Conservation (phyloP, 2,888 invertebrate species). For the Aporophyla lueneburgensis region DNA sequence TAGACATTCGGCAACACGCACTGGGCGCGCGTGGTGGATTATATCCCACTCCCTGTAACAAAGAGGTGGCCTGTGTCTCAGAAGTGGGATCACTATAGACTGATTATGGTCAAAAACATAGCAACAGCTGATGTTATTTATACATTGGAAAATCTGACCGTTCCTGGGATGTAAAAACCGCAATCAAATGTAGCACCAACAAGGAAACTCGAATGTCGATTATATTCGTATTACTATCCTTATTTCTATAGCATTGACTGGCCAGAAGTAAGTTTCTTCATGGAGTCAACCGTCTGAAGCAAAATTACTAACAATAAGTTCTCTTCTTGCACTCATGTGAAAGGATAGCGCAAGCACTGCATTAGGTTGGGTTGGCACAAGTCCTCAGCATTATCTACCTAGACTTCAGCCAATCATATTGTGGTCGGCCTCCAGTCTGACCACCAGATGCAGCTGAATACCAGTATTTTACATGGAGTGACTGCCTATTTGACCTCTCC, state of each 20-base stretch:
- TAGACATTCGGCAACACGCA: no score
- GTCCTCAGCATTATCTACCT: neutral
- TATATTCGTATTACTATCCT: neutral
- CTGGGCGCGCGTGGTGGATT: no score
- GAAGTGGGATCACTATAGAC: no score
- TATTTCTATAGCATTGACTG: neutral
- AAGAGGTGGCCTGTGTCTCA: no score
- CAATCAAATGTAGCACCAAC: constrained; percentile 10
- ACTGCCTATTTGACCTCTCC: neutral
- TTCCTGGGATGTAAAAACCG: constrained; percentile 8
- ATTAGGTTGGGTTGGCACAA: neutral
- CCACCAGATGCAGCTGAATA: no score
- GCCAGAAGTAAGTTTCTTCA: neutral
- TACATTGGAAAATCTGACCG: neutral
- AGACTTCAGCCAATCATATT: neutral
- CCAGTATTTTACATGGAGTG: neutral
- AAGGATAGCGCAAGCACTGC: neutral
- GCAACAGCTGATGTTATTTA: neutral
- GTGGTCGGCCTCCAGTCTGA: neutral
- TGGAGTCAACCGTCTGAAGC: neutral
- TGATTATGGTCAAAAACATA: no score
- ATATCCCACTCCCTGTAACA: no score
- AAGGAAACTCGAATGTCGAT: neutral
- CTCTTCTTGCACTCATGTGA: neutral
- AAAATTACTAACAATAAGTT: neutral